Evolutionary conservation across 1,140 invertebrate species (phyloP), one percentile per base, ranked within the genome.

Genomic region (Physella acuta): DNA sequence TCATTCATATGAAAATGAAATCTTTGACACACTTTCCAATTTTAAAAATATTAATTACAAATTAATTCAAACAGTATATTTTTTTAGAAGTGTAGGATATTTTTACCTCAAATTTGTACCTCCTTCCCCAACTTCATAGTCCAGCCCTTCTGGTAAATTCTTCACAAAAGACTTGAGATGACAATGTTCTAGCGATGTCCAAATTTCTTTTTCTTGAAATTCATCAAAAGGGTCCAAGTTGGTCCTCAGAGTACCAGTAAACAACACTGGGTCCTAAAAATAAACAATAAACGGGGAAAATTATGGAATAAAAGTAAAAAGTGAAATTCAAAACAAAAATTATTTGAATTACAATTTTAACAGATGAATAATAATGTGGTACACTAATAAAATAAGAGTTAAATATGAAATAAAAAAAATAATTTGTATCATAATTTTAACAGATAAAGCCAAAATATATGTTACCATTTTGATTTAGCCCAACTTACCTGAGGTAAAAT

Each of bases 201-300:
- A 85, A 51, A 71, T 79, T 77, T 87, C 84, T 20, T 76, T 76
- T 78, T 92, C 90, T 0, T 71, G 71, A 71, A 85, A 85, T 17
- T 77, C 60, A 17, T 85, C 77, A 70, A 87, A 87, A 1, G 90
- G 90, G 80, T 91, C 90, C 17, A 91, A 76, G 79, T 91, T 91
- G 31, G 76, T 66, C 26, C 81, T 28, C 37, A 86, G 49, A 14
- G 70, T 83, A 34, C 85, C 85, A 31, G 76, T 76, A 70, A 86
- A 85, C 11, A 85, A 64, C 0, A 85, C 76, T 11, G 86, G 83
- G 65, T 87, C 86, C 79, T 87, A 75, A 56, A 59, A 36, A 2
- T 24, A 11, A 24, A 31, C 3, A 60, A 60, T n/a, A 56, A n/a
- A 14, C 8, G 8, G 8, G 26, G 11, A 28, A n/a, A 11, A n/a